Conservation (phyloP, 2,888 invertebrate genomes). For the Gastrophysa polygoni region DNA sequence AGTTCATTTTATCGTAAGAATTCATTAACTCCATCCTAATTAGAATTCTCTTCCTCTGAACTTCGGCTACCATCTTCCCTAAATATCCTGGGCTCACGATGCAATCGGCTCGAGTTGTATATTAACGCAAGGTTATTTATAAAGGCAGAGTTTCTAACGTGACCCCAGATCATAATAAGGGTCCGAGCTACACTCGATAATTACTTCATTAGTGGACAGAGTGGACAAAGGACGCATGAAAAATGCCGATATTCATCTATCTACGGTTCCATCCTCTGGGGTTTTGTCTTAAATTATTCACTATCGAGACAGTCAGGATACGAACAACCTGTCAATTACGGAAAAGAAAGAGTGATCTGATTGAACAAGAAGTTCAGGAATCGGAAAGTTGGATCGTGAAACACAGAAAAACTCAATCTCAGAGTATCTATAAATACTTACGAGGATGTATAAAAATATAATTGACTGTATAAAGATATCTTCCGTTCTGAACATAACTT, state of each 20-base stretch:
- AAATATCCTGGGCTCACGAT: neutral
- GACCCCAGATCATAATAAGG: slow-evolving; percentile 28
- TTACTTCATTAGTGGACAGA: slow-evolving; percentile 37
- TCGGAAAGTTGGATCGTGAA: too few species aligned
- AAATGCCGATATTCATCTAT: slow-evolving; percentile 30
- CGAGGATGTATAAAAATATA: too few species aligned
- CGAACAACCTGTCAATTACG: neutral
- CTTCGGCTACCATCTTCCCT: neutral
- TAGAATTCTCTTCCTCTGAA: too few species aligned
- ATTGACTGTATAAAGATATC: too few species aligned
- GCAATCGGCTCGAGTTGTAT: neutral
- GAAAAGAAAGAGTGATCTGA: too few species aligned
- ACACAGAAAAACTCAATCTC: too few species aligned
- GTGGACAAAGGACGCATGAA: slow-evolving; percentile 28
- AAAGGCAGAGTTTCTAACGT: slow-evolving; percentile 22
- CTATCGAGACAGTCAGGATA: neutral
- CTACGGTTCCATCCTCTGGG: slow-evolving; percentile 17
- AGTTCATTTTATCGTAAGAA: too few species aligned
- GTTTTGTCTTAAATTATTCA: neutral
- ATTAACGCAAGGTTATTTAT: slow-evolving; percentile 23
- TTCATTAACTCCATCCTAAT: too few species aligned
- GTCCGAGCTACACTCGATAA: slow-evolving; percentile 38
- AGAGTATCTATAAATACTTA: too few species aligned
- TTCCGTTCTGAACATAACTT: too few species aligned
- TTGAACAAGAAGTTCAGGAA: too few species aligned